A percentile compares a stretch with the other conserved stretches of the same genome.
phyloP scores from a whole-genome alignment of 2,888 invertebrate species.

The Endomychus coccineus region DNA sequence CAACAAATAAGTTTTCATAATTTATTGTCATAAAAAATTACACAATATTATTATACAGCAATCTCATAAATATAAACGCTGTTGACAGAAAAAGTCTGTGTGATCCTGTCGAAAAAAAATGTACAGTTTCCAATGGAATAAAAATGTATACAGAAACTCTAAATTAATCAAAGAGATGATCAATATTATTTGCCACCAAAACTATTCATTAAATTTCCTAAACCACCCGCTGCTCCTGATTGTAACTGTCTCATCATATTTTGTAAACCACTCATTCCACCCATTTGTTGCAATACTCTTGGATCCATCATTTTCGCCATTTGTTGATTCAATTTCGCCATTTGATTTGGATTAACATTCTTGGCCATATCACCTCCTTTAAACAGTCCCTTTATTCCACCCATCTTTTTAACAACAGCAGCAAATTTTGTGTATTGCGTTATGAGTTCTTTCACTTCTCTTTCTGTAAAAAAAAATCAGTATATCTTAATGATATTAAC shows the following conservation, averaged over 20 bases:
- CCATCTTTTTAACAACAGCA: slow-evolving; percentile 99
- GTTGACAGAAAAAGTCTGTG: too few relatives aligned
- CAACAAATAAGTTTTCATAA: too few relatives aligned
- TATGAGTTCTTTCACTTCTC: slow-evolving; percentile 94
- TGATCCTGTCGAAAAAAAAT: too few relatives aligned
- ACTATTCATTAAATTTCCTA: slow-evolving; percentile 53
- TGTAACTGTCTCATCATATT: slow-evolving; percentile 96
- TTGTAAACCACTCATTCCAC: slow-evolving; percentile 92
- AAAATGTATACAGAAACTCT: too few relatives aligned
- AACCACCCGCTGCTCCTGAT: slow-evolving; percentile 53
- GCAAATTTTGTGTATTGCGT: slow-evolving; percentile 99
- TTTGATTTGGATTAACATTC: slow-evolving; percentile 96
- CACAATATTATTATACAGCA: too few relatives aligned
- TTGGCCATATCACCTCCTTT: slow-evolving; percentile 98
- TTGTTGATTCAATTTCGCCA: slow-evolving; percentile 98
- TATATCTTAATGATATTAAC: too few relatives aligned
- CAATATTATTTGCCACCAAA: too few relatives aligned
- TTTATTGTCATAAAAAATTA: too few relatives aligned
- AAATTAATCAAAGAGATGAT: too few relatives aligned
- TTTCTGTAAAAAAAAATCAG: slow-evolving; percentile 47
- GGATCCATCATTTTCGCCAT: slow-evolving; percentile 99
- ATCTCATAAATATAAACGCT: too few relatives aligned
- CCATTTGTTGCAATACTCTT: slow-evolving; percentile 92
- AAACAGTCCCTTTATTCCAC: slow-evolving; percentile 97
- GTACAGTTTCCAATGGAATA: too few relatives aligned